Conservation (phyloP, 2,113 vertebrate species). For the Tragelaphus strepsiceros region DNA sequence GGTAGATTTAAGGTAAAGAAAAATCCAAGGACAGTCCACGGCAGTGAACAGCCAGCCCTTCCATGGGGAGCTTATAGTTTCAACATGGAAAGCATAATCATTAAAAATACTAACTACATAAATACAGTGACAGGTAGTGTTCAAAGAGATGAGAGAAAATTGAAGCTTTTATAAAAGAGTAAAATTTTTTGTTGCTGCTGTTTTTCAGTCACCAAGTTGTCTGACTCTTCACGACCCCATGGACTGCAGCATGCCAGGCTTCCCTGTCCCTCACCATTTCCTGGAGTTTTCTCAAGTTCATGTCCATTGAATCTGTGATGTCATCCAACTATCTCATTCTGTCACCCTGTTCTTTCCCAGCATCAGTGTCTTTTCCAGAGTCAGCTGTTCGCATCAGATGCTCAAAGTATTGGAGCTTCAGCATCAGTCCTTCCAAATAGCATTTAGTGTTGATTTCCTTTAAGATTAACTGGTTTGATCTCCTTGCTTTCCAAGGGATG, state of each 20-base stretch:
- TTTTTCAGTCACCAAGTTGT: background rate
- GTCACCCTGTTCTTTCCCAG: background rate
- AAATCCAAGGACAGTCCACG: background rate
- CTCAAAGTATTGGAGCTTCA: background rate
- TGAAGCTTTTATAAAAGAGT: background rate
- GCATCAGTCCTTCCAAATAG: background rate
- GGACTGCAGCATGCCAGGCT: background rate
- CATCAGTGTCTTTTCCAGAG: background rate
- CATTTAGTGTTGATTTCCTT: background rate
- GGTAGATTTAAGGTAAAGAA: background rate
- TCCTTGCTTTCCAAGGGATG: background rate
- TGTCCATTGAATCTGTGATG: background rate
- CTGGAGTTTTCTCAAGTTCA: background rate
- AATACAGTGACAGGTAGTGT: background rate
- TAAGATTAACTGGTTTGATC: background rate
- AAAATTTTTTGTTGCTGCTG: background rate
- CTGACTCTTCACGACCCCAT: background rate
- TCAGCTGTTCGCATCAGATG: background rate
- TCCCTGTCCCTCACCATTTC: background rate
- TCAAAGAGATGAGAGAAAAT: background rate
- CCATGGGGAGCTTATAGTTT: background rate
- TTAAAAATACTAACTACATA: background rate
- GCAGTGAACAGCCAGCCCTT: background rate
- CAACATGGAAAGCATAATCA: background rate
- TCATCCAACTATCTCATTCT: background rate